Evolutionary conservation across 2,797 vertebrate species (phyloP).

Genomic region (Argyrosomus regius): DNA sequence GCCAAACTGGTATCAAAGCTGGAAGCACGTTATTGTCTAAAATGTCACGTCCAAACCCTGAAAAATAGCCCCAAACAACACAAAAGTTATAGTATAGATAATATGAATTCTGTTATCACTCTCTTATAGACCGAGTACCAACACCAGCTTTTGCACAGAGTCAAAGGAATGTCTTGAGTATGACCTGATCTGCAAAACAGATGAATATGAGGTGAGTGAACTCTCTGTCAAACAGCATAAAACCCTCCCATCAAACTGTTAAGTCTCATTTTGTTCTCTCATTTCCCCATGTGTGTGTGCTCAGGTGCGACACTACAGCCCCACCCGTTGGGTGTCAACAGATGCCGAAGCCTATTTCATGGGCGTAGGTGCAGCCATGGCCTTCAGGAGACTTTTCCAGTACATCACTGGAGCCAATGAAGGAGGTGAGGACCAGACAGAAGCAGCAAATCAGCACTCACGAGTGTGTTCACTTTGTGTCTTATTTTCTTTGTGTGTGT

Average conservation of each 20-base stretch:
- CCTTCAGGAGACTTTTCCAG: conserved; percentile 87
- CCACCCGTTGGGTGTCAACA: conserved; percentile 86
- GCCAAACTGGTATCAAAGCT: neutral
- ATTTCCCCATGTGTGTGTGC: neutral
- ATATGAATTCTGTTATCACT: neutral
- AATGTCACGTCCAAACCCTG: neutral
- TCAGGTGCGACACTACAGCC: conserved; percentile 85
- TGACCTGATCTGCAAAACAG: conserved; percentile 83
- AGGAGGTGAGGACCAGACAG: conserved; percentile 63
- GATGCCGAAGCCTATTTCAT: conserved; percentile 86
- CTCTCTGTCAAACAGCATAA: neutral
- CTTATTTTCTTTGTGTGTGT: neutral
- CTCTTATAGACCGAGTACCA: conserved; percentile 75
- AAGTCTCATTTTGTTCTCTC: neutral
- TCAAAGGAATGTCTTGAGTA: conserved; percentile 85
- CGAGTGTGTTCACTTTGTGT: conserved; percentile 2
- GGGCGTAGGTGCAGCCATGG: conserved; percentile 86
- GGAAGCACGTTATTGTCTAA: neutral
- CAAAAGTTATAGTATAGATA: accelerated
- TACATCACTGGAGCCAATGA: conserved; percentile 86
- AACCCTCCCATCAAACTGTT: no score
- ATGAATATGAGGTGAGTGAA: conserved; percentile 85
- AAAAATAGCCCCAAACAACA: neutral
- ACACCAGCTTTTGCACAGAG: conserved; percentile 82
- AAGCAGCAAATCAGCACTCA: no score